A percentile compares a stretch with the other conserved stretches of the same genome.
phyloP scores from a whole-genome alignment of 35 echinoderm and acorn worm species.

The Strongylocentrotus purpuratus region DNA sequence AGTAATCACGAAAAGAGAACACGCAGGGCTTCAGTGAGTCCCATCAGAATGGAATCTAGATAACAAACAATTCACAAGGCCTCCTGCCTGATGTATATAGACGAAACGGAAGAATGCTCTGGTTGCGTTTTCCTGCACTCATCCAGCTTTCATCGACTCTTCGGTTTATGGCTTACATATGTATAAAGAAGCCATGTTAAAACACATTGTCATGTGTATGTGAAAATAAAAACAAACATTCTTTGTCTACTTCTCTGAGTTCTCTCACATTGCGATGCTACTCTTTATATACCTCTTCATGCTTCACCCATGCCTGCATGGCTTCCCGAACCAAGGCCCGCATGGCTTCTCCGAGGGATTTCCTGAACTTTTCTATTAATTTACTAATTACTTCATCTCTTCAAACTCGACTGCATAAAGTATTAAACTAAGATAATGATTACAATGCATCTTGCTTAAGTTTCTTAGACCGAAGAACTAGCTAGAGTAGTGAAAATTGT shows the following conservation, averaged over 20 bases:
- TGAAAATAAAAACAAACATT: not conserved
- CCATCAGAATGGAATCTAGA: not conserved
- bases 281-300: not conserved
- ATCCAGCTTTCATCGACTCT: not conserved
- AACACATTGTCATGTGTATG: not conserved
- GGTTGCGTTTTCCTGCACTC: not conserved
- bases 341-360: too few relatives aligned
- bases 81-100: not conserved
- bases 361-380: too few relatives aligned
- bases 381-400: too few relatives aligned
- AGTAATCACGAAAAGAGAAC: not conserved
- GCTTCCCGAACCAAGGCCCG: not conserved
- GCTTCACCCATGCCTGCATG: not conserved
- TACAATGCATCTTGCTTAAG: too few relatives aligned
- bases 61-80: conserved; percentile 4
- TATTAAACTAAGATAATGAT: too few relatives aligned
- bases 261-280: not conserved
- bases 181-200: conserved; percentile 10
- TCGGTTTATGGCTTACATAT: not conserved
- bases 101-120: not conserved
- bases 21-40: not conserved
- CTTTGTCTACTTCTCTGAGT: not conserved
- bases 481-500: too few relatives aligned
- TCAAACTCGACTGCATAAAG: too few relatives aligned
- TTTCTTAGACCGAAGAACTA: too few relatives aligned